A percentile compares a stretch with the other conserved stretches of the same genome.
Evolutionary conservation across 2,113 vertebrate species (phyloP).

Genomic region (Bothrops jararaca): DNA sequence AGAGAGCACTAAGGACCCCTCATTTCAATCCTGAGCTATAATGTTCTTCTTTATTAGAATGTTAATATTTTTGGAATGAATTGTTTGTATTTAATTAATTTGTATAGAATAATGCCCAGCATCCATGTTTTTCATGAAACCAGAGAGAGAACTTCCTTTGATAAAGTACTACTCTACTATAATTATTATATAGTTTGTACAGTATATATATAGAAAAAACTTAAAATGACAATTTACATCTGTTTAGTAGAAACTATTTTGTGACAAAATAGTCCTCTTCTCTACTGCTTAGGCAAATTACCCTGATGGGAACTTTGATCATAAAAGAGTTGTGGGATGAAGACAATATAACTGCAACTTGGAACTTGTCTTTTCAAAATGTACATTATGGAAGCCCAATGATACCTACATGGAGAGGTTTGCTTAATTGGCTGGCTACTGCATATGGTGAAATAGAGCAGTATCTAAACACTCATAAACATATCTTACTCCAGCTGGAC

Average conservation of each 20-base stretch:
- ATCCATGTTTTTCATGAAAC: neutral
- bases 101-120: neutral
- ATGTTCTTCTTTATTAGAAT: neutral
- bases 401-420: neutral
- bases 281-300: neutral
- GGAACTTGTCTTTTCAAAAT: neutral
- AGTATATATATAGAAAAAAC: neutral
- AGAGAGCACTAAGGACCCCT: neutral
- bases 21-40: neutral
- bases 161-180: neutral
- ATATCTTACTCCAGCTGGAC: slow-evolving; percentile 41
- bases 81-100: neutral
- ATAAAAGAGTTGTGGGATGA: neutral
- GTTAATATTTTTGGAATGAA: neutral
- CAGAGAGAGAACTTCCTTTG: neutral
- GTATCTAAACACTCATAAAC: slow-evolving; percentile 33
- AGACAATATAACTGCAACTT: neutral
- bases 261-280: slow-evolving; percentile 2
- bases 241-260: neutral
- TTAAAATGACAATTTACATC: neutral
- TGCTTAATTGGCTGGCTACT: slow-evolving; percentile 40
- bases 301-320: slow-evolving; percentile 5
- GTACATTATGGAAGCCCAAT: slow-evolving; percentile 21
- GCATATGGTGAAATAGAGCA: slow-evolving; percentile 33
- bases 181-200: neutral